Evolutionary conservation across 2,888 invertebrate species (phyloP).

Genomic region (Candidula unifasciata): DNA sequence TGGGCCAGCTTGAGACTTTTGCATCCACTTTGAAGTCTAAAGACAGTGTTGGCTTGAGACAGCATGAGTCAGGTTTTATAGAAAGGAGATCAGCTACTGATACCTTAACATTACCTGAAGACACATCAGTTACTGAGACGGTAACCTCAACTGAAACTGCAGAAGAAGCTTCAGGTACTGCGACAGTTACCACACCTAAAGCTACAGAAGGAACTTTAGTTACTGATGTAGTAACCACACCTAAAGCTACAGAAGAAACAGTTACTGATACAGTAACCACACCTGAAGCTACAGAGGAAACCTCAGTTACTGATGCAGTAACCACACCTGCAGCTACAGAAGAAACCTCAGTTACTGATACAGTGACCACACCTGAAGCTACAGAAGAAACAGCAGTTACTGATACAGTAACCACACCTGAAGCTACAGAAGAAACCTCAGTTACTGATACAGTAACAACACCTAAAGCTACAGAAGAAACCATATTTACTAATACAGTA

Average conservation of each 20-base stretch:
- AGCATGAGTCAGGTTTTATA: background rate
- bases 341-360: background rate
- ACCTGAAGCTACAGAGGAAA: background rate
- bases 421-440: background rate
- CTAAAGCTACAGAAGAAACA: no score
- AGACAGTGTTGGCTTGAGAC: background rate
- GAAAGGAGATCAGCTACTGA: background rate
- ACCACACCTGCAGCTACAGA: background rate
- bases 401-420: background rate
- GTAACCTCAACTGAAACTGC: no score
- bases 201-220: background rate
- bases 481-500: background rate
- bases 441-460: background rate
- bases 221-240: background rate
- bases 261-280: background rate
- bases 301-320: background rate
- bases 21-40: background rate
- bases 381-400: background rate
- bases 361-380: background rate
- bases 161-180: background rate
- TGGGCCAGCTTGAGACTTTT: background rate
- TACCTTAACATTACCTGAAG: background rate
- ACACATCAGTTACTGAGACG: background rate
- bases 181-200: background rate
- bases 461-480: no score